Conservation (phyloP, 2,113 vertebrate genomes). For the Chinchilla lanigera region DNA sequence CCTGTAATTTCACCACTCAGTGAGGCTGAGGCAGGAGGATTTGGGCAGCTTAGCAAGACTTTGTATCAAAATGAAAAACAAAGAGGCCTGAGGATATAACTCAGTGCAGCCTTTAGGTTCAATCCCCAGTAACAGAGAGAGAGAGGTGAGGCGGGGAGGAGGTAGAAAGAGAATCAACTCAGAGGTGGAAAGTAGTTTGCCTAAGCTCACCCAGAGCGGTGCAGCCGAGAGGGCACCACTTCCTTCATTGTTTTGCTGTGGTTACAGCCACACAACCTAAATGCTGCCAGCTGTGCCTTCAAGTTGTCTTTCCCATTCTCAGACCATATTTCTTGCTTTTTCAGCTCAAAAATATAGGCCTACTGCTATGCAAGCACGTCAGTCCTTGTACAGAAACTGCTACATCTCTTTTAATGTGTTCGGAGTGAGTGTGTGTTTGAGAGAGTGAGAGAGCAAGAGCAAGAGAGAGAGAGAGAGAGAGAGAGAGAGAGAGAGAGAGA, state of each 20-base stretch:
- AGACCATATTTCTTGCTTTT: background rate
- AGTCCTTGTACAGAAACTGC: background rate
- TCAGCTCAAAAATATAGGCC: background rate
- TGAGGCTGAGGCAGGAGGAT: background rate
- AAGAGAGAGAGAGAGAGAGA: no score
- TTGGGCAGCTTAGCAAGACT: background rate
- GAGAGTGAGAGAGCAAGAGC: background rate
- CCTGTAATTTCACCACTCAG: background rate
- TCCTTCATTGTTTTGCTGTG: background rate
- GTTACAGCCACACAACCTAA: background rate
- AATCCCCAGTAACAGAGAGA: background rate
- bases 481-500: background rate
- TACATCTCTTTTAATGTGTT: background rate
- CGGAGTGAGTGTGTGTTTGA: background rate
- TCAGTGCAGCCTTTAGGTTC: background rate
- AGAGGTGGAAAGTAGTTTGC: background rate
- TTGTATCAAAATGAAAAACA: background rate
- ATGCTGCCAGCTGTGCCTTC: background rate
- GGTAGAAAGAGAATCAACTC: background rate
- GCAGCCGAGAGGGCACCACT: background rate
- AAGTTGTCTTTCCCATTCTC: background rate
- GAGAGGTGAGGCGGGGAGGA: background rate
- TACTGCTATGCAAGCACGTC: background rate
- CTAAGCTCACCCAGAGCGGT: background rate
- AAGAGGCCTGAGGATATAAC: background rate